Conservation (phyloP, 2,888 invertebrate species). For the Meteorus colon region DNA sequence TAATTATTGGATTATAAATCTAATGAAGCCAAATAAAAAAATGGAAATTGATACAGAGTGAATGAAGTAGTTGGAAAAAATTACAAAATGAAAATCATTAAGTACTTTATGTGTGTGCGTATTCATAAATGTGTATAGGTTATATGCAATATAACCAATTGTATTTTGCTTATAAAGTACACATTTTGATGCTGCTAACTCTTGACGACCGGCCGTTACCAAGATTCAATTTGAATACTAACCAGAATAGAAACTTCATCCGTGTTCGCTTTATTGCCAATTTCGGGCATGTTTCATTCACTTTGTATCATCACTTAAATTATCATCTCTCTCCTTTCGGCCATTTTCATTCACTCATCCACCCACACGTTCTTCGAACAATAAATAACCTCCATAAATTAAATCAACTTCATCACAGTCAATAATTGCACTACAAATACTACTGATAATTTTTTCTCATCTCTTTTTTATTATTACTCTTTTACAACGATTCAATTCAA, state of each 20-base stretch:
- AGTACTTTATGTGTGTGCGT: conserved; percentile 26
- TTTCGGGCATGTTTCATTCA: conserved; percentile 54
- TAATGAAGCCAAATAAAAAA: background rate
- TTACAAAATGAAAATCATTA: conserved; percentile 4
- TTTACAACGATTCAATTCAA: background rate
- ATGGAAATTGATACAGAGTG: background rate
- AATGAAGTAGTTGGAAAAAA: background rate
- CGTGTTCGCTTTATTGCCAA: conserved; percentile 37
- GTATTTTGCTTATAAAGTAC: conserved; percentile 66
- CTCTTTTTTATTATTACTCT: background rate
- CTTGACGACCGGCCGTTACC: conserved; percentile 67
- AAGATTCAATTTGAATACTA: conserved; percentile 73
- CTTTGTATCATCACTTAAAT: conserved; percentile 71
- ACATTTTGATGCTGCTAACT: conserved; percentile 68
- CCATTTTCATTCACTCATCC: conserved; percentile 55
- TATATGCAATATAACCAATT: conserved; percentile 63
- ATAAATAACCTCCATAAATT: background rate
- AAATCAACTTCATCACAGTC: conserved; percentile 12
- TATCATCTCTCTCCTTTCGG: conserved; percentile 65
- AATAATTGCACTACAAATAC: background rate
- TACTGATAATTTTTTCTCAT: background rate
- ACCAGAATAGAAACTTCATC: conserved; percentile 66
- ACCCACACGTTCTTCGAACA: conserved; percentile 23
- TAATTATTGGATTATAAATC: background rate
- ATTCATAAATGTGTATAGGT: conserved; percentile 6